phyloP scores from a whole-genome alignment of 2,113 vertebrate species.

The Etheostoma spectabile region DNA sequence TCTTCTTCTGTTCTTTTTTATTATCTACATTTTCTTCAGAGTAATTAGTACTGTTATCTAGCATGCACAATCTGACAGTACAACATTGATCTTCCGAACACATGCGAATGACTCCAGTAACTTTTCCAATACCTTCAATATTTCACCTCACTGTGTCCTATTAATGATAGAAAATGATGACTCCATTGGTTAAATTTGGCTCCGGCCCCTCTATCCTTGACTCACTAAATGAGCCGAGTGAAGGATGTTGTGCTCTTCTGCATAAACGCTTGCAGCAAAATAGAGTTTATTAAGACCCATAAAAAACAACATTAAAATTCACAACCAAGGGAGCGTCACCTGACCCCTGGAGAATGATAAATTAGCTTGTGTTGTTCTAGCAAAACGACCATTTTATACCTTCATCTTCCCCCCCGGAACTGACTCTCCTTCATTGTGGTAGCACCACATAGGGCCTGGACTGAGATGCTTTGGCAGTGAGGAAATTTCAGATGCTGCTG shows the following conservation, averaged over 20 bases:
- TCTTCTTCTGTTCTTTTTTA: too few species aligned
- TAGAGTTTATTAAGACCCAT: constrained; percentile 87
- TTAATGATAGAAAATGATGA: constrained; percentile 62
- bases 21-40: not conserved
- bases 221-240: constrained; percentile 81
- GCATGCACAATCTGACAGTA: not conserved
- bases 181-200: constrained; percentile 70
- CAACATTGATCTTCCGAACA: constrained; percentile 8
- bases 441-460: constrained; percentile 7
- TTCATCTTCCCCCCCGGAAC: constrained; percentile 48
- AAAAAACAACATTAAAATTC: constrained; percentile 88
- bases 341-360: constrained; percentile 85
- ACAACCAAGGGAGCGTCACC: constrained; percentile 80
- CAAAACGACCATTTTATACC: constrained; percentile 83
- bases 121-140: constrained; percentile 40
- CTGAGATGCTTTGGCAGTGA: constrained; percentile 2
- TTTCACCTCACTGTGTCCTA: constrained; percentile 56
- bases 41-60: not conserved
- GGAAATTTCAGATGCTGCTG: constrained; percentile 22
- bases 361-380: constrained; percentile 82
- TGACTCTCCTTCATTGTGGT: constrained; percentile 35
- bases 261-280: constrained; percentile 85
- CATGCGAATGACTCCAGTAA: constrained; percentile 16
- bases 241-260: constrained; percentile 82
- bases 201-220: constrained; percentile 73